Conservation (phyloP, 2,113 vertebrate species). For the Hippocampus guttulatus region DNA sequence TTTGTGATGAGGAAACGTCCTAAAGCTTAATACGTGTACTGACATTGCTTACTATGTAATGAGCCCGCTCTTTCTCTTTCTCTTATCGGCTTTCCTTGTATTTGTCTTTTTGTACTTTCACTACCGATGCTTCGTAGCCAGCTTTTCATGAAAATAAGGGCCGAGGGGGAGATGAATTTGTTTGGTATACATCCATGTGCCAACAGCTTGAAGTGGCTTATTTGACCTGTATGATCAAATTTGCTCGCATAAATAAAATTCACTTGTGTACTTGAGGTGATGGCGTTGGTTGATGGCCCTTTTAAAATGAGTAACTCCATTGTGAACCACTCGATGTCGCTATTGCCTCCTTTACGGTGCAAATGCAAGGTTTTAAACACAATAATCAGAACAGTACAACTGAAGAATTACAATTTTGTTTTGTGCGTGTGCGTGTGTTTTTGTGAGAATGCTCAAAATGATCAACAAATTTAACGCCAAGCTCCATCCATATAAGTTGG, state of each 20-base stretch:
- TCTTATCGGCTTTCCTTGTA: slow-evolving; percentile 82
- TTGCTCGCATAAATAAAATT: slow-evolving; percentile 98
- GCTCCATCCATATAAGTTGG: background rate
- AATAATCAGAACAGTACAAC: no score
- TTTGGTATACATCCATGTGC: slow-evolving; percentile 99
- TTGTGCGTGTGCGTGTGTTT: background rate
- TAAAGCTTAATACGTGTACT: slow-evolving; percentile 80
- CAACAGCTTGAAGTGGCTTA: slow-evolving; percentile 99
- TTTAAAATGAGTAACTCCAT: background rate
- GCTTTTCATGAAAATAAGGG: slow-evolving; percentile 71
- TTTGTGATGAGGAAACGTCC: slow-evolving; percentile 91
- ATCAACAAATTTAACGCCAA: background rate
- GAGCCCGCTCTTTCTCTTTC: slow-evolving; percentile 22
- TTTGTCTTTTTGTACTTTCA: slow-evolving; percentile 98
- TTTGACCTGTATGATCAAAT: slow-evolving; percentile 97
- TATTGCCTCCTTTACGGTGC: background rate
- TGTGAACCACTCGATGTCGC: slow-evolving; percentile 36
- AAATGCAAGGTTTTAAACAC: background rate
- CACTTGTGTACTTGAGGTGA: slow-evolving; percentile 91
- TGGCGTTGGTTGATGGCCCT: slow-evolving; percentile 6
- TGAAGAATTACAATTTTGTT: no score
- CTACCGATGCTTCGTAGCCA: slow-evolving; percentile 95
- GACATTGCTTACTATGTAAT: slow-evolving; percentile 74
- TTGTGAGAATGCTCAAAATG: background rate
- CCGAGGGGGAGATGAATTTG: slow-evolving; percentile 74